These are phyloP conservation scores for Encarsia formosa DNA, from an alignment of 2,888 invertebrate species.

Conservation along the genomic window DNA sequence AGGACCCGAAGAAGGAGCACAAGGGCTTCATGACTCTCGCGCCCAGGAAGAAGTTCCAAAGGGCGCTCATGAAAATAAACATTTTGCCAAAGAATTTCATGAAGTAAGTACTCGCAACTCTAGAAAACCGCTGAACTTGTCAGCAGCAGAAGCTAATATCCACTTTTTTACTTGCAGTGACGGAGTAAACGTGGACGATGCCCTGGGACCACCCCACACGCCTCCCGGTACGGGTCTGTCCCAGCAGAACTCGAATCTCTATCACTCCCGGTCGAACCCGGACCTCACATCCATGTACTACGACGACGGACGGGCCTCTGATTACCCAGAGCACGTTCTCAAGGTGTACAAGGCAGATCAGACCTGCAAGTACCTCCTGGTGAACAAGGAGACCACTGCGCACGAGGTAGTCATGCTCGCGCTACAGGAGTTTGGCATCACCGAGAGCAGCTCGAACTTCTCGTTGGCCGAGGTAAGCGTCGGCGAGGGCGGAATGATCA, in stretches of 20 bases:
- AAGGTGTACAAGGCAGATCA: slow-evolving; percentile 96
- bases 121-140: background rate
- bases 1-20: slow-evolving; percentile 59
- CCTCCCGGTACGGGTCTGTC: slow-evolving; percentile 50
- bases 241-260: slow-evolving; percentile 63
- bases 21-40: slow-evolving; percentile 84
- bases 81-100: slow-evolving; percentile 81
- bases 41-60: slow-evolving; percentile 77
- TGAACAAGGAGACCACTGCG: slow-evolving; percentile 88
- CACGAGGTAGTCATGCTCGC: slow-evolving; percentile 95
- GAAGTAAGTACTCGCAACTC: slow-evolving; percentile 44
- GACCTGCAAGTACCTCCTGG: slow-evolving; percentile 93
- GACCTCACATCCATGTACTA: slow-evolving; percentile 75
- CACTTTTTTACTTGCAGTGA: slow-evolving; percentile 47
- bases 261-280: slow-evolving; percentile 86
- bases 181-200: slow-evolving; percentile 65
- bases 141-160: too few species aligned
- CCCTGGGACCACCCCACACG: slow-evolving; percentile 53
- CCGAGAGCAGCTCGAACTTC: slow-evolving; percentile 91
- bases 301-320: slow-evolving; percentile 73
- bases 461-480: slow-evolving; percentile 95
- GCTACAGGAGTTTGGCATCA: slow-evolving; percentile 91
- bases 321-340: slow-evolving; percentile 94
- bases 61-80: slow-evolving; percentile 85
- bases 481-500: slow-evolving; percentile 91